Conservation (phyloP, 2,888 invertebrate species). For the Peribatodes rhomboidaria region DNA sequence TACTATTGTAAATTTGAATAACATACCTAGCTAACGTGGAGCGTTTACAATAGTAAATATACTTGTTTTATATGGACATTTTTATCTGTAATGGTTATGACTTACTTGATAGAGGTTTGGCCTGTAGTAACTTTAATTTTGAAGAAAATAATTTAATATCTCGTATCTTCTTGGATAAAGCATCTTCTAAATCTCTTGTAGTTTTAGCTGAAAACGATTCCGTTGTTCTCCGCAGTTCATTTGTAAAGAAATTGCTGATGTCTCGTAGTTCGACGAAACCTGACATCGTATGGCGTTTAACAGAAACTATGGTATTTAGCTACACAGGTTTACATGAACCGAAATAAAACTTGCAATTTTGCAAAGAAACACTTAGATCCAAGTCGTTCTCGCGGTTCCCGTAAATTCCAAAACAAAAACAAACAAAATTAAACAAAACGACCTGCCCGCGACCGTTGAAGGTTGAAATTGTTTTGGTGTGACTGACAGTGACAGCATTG, state of each 20-base stretch:
- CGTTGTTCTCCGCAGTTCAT: conserved; percentile 57
- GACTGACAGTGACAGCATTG: too few species aligned
- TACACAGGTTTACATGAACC: too few species aligned
- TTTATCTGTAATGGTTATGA: conserved; percentile 28
- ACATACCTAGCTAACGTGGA: too few species aligned
- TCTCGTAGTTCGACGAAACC: conserved; percentile 68
- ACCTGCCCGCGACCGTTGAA: too few species aligned
- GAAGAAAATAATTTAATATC: conserved; percentile 66
- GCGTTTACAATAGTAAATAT: too few species aligned
- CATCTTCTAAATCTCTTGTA: conserved; percentile 64
- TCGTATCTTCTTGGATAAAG: conserved; percentile 62
- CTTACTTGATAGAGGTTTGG: conserved; percentile 67
- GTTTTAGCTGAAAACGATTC: conserved; percentile 64
- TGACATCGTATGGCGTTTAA: conserved; percentile 56
- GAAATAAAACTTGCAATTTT: neutral
- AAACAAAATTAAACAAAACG: too few species aligned
- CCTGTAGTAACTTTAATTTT: conserved; percentile 71
- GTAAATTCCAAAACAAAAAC: too few species aligned
- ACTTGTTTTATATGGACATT: too few species aligned
- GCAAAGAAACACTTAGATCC: too few species aligned
- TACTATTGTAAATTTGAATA: too few species aligned
- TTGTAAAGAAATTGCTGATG: conserved; percentile 64
- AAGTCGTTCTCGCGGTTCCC: too few species aligned
- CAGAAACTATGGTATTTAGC: neutral
- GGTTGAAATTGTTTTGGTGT: too few species aligned